These are phyloP conservation scores for Fistularia tabacaria DNA, from an alignment of 2,797 vertebrate genomes.

Conservation along the genomic window DNA sequence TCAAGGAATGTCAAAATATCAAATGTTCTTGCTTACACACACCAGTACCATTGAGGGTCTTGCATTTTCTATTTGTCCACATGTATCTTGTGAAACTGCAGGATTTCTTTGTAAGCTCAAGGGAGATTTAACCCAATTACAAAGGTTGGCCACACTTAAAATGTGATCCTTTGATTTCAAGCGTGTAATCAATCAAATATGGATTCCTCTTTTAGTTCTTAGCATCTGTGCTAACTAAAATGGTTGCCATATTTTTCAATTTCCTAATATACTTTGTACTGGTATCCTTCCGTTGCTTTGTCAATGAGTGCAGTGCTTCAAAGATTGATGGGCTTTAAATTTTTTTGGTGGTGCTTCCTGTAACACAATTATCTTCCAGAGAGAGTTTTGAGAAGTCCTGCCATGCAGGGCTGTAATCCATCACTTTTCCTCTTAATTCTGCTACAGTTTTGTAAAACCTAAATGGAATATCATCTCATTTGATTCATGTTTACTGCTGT, in stretches of 20 bases:
- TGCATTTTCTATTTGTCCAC: too few species aligned
- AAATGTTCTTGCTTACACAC: too few species aligned
- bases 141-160: too few species aligned
- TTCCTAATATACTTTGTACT: not conserved
- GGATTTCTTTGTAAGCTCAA: too few species aligned
- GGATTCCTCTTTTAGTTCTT: too few species aligned
- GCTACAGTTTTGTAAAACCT: not conserved
- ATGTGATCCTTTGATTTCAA: too few species aligned
- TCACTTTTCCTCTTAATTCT: constrained; percentile 16
- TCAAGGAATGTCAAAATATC: too few species aligned
- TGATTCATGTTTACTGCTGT: constrained; percentile 8
- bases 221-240: not conserved
- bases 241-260: not conserved
- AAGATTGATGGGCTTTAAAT: constrained; percentile 13
- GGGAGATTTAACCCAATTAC: too few species aligned
- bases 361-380: constrained; percentile 34
- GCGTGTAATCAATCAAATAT: too few species aligned
- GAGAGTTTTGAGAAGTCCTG: constrained; percentile 27
- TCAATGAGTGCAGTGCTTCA: not conserved
- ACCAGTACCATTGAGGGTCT: too few species aligned
- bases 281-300: not conserved
- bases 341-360: constrained; percentile 8
- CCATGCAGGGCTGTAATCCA: constrained; percentile 1
- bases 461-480: constrained; percentile 16
- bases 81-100: too few species aligned